Evolutionary conservation across 2,797 vertebrate genomes (phyloP).

Genomic region (Tiaroga cobitis): DNA sequence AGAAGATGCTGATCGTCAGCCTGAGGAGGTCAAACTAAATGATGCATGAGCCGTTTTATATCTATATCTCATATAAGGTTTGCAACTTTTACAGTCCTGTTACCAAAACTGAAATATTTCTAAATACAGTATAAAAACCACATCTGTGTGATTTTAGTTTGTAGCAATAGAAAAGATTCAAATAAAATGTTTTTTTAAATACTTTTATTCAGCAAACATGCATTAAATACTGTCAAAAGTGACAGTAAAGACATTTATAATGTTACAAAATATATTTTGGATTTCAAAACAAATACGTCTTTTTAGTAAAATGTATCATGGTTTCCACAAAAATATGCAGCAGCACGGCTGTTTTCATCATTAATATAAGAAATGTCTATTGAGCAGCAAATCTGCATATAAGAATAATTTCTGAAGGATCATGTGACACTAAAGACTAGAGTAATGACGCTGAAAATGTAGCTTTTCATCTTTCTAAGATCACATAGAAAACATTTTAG

Average conservation of each 20-base stretch:
- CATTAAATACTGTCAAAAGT: not conserved
- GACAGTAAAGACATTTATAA: not conserved
- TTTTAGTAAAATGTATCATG: not conserved
- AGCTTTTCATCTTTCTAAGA: not conserved
- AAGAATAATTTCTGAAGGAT: not conserved
- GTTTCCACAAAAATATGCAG: not conserved
- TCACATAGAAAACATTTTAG: not conserved
- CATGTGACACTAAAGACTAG: no score
- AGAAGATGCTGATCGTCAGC: not conserved
- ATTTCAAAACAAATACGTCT: not conserved
- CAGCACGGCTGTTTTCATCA: not conserved
- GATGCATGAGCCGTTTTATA: not conserved
- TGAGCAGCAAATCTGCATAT: no score
- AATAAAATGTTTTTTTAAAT: not conserved
- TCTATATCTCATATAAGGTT: not conserved
- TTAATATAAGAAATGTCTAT: not conserved
- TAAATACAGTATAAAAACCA: not conserved
- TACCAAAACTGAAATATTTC: not conserved
- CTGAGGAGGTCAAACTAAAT: constrained; percentile 3
- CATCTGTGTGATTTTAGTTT: not conserved
- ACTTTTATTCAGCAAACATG: no score
- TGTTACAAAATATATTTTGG: not conserved
- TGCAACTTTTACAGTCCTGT: not conserved
- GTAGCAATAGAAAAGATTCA: not conserved
- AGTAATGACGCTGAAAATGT: not conserved